Evolutionary conservation across 2,797 vertebrate genomes (phyloP).

Genomic region (Acanthiza pusilla): DNA sequence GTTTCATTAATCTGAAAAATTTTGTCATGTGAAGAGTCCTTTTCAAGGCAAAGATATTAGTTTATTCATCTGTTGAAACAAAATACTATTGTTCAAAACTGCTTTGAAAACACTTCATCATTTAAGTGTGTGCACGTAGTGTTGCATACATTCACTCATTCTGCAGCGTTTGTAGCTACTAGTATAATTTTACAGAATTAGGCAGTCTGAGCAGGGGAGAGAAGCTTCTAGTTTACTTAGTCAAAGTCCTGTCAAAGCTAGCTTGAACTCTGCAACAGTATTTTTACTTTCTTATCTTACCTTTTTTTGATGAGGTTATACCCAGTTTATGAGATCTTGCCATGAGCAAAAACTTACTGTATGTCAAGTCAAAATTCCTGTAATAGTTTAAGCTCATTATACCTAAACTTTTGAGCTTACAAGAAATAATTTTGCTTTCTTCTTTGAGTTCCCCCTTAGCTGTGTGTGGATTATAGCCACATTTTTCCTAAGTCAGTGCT

Average conservation of each 20-base stretch:
- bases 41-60: background rate
- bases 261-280: background rate
- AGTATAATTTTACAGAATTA: background rate
- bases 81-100: background rate
- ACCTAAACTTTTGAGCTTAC: background rate
- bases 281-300: background rate
- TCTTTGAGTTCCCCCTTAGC: background rate
- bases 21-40: background rate
- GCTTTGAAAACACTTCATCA: background rate
- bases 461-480: background rate
- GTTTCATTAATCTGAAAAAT: background rate
- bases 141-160: background rate
- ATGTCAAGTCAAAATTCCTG: background rate
- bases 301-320: background rate
- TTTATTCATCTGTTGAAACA: background rate
- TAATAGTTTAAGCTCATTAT: conserved; percentile 9
- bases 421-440: background rate
- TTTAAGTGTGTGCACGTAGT: background rate
- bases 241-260: background rate
- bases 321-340: background rate
- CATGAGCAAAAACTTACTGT: background rate
- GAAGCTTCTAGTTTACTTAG: background rate
- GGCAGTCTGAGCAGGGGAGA: background rate
- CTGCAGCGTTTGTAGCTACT: background rate
- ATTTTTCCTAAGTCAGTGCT: background rate